phyloP scores from a whole-genome alignment of 2,113 vertebrate species.

The Anhinga rufa region DNA sequence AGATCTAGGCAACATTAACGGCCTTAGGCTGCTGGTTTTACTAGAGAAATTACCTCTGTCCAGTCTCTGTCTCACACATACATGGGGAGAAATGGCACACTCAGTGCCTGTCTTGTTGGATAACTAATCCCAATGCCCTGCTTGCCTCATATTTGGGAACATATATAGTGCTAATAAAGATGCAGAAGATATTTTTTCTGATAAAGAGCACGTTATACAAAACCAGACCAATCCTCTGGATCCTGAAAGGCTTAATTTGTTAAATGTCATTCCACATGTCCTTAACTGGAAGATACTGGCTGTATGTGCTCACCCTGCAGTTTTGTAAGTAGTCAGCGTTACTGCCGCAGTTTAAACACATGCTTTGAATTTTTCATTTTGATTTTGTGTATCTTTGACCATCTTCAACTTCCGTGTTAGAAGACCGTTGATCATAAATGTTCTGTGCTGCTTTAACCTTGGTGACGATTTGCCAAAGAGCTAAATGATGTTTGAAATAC shows the following conservation, averaged over 20 bases:
- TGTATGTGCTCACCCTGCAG: not conserved
- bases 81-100: not conserved
- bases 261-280: not conserved
- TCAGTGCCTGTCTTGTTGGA: not conserved
- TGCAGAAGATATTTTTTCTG: not conserved
- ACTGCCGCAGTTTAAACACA: not conserved
- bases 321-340: not conserved
- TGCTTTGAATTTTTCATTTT: not conserved
- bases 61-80: not conserved
- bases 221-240: not conserved
- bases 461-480: not conserved
- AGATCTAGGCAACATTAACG: not conserved
- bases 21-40: not conserved
- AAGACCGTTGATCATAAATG: not conserved
- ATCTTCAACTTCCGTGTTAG: not conserved
- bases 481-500: not conserved
- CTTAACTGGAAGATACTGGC: not conserved
- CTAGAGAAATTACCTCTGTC: not conserved
- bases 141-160: not conserved
- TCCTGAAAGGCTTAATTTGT: not conserved
- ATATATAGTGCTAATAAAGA: not conserved
- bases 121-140: not conserved
- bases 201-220: not conserved
- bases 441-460: not conserved
- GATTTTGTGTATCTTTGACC: not conserved